Evolutionary conservation across 2,797 vertebrate species (phyloP), one percentile per base, ranked within the genome.

Genomic region (Philypnodon macrostomus): DNA sequence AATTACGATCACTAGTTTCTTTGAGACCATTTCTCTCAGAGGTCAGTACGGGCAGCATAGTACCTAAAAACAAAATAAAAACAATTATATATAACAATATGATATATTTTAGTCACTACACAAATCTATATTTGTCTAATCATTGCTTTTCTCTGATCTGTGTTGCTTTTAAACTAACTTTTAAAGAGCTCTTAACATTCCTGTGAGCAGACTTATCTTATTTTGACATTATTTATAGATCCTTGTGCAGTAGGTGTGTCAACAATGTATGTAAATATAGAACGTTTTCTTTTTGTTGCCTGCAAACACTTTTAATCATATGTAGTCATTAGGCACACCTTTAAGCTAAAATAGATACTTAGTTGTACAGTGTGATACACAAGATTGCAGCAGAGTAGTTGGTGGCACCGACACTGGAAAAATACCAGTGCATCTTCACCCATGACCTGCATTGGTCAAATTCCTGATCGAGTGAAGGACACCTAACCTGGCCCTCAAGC

Each of bases 351-450:
- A 33, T 46, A 12, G 40, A 55, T 48, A 19, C 34, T 39, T 71
- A 58, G 48, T 36, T 77, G 34, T 45, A 23, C 47, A 26, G 44
- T 12, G 41, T 70, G 71, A 75, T 59, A 69, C 38, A 41, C 50
- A 66, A 67, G 67, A 64, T 55, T 63, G 55, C 48, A 48, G 54
- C 37, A 75, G 45, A 23, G 31, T 48, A 64, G 50, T 47, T 30
- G 34, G 66, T 65, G 70, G 75, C 77, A 80, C 54, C 60, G 71
- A 73, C 69, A 33, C 67, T 85, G 83, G 84, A 87, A 88, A 87
- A 83, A 87, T 85, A 87, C 80, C 79, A 72, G 63, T 19, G 19
- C 78, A 73, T 82, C 79, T 85, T 85, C 66, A 68, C 75, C 81
- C 74, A 47, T 87, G 87, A 79, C 84, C 85, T 73, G 75, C 77